Percentiles rank a stretch among this genome's conserved stretches.
These are phyloP conservation scores for Synergus itoensis DNA, from an alignment of 2,888 invertebrate species.

Conservation along the genomic window DNA sequence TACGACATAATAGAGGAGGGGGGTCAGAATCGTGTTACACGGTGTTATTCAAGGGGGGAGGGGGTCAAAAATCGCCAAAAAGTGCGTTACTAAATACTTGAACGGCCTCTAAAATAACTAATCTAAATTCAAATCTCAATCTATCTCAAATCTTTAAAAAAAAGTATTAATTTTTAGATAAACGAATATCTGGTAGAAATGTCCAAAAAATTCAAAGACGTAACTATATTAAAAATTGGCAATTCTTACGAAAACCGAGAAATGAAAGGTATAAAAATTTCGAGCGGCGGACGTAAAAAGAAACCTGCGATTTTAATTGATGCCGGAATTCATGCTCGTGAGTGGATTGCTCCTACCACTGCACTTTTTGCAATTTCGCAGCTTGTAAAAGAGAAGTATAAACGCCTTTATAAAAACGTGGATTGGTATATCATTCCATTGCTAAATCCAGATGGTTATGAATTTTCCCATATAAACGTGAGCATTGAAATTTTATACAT, in stretches of 20 bases:
- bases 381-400: conserved; percentile 78
- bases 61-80: no score
- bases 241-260: neutral
- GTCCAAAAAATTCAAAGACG: neutral
- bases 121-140: no score
- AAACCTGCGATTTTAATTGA: conserved; percentile 82
- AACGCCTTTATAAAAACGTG: conserved; percentile 80
- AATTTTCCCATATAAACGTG: conserved; percentile 76
- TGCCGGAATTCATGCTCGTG: conserved; percentile 83
- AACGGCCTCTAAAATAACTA: no score
- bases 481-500: neutral
- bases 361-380: conserved; percentile 81
- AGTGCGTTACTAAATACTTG: no score
- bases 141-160: no score
- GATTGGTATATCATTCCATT: conserved; percentile 85
- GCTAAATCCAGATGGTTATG: conserved; percentile 87
- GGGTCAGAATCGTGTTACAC: no score
- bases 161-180: conserved; percentile 37
- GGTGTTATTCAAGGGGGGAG: no score
- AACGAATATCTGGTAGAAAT: neutral
- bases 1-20: no score
- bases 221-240: neutral
- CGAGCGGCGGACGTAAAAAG: conserved; percentile 77
- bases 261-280: conserved; percentile 9
- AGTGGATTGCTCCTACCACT: conserved; percentile 83